phyloP scores from a whole-genome alignment of 1,140 invertebrate species.

The Stegodyphus mimosarum region DNA sequence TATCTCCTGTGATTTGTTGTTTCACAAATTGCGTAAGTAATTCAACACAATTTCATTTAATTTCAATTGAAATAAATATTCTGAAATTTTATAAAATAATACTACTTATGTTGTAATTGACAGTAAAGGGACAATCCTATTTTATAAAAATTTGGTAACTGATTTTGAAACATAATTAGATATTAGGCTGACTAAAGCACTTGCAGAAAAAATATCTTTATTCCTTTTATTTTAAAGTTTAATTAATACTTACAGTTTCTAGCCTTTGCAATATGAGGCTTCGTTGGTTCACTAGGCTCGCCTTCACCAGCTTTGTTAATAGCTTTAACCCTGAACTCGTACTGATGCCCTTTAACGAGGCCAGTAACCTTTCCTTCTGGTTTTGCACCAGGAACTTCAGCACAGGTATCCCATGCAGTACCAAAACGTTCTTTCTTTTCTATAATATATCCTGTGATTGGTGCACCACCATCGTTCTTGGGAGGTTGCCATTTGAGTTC shows the following conservation, averaged over 20 bases:
- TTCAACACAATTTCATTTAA: conserved; percentile 65
- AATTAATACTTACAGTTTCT: conserved; percentile 64
- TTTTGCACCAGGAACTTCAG: conserved; percentile 75
- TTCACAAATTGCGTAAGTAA: no score
- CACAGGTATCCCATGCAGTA: conserved; percentile 86
- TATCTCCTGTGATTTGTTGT: no score
- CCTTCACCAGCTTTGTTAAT: conserved; percentile 95
- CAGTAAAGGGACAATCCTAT: no score
- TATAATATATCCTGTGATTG: conserved; percentile 94
- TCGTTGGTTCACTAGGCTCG: conserved; percentile 78
- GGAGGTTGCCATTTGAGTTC: conserved; percentile 91
- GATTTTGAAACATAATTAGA: no score
- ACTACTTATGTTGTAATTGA: conserved; percentile 77
- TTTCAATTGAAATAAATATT: conserved; percentile 92
- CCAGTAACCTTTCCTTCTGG: conserved; percentile 86
- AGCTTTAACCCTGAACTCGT: conserved; percentile 92
- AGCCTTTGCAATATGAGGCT: conserved; percentile 67
- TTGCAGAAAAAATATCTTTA: no score
- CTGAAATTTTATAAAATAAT: conserved; percentile 96
- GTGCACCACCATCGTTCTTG: conserved; percentile 89
- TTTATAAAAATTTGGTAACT: no score
- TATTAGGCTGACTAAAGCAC: no score
- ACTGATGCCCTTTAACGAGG: conserved; percentile 87
- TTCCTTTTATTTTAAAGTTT: no score
- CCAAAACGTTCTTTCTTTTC: conserved; percentile 96